Conservation (phyloP, 2,888 invertebrate genomes). For the Caenorhabditis sp. region DNA sequence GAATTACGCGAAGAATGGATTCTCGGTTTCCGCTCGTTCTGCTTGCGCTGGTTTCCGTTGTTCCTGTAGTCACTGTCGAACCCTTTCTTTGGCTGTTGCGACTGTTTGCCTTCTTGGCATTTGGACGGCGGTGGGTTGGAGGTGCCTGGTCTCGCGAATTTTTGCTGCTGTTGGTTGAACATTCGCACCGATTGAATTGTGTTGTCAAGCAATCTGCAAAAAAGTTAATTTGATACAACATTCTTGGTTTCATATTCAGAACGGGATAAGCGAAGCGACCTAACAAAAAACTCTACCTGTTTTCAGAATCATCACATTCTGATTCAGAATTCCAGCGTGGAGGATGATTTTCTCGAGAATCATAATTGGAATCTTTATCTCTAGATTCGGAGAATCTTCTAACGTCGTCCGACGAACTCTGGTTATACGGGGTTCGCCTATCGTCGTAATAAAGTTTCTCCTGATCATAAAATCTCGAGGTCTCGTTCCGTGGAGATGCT, state of each 20-base stretch:
- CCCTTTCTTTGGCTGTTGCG: slow-evolving; percentile 38
- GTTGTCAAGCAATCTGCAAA: slow-evolving; percentile 39
- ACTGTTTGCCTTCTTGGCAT: slow-evolving; percentile 15
- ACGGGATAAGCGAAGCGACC: neutral
- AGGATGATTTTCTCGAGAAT: neutral
- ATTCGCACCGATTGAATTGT: slow-evolving; percentile 26
- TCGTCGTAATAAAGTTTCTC: slow-evolving; percentile 32
- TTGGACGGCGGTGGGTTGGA: slow-evolving; percentile 37
- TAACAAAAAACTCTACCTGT: slow-evolving; percentile 23
- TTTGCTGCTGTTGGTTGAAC: slow-evolving; percentile 5
- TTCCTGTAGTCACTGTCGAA: neutral
- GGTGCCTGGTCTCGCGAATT: slow-evolving; percentile 26
- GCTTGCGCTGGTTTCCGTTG: neutral
- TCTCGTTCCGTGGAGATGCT: neutral
- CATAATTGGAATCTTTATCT: slow-evolving; percentile 36
- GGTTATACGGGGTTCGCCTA: neutral
- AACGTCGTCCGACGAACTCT: slow-evolving; percentile 4
- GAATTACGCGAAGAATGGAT: slow-evolving; percentile 1
- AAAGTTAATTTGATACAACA: too few species aligned
- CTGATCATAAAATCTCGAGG: slow-evolving; percentile 3
- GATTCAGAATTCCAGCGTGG: slow-evolving; percentile 27
- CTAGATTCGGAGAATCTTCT: slow-evolving; percentile 36
- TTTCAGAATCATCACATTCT: slow-evolving; percentile 40
- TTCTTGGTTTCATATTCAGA: too few species aligned
- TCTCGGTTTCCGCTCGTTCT: slow-evolving; percentile 31